Conservation (phyloP, 1,140 invertebrate species). For the Drosophila busckii region DNA sequence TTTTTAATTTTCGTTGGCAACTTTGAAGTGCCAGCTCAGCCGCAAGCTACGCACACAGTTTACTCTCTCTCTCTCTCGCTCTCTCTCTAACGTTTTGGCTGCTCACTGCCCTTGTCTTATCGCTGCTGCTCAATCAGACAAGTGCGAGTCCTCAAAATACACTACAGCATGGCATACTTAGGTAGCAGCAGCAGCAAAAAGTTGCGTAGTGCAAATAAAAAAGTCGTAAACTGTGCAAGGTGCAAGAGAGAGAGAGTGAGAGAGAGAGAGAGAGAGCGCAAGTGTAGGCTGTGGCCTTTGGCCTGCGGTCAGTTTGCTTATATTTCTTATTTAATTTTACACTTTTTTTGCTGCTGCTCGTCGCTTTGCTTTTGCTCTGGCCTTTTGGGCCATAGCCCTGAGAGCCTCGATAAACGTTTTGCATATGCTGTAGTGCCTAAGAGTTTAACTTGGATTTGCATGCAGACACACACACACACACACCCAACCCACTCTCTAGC, state of each 20-base stretch:
- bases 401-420: constrained; percentile 31
- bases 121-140: constrained; percentile 49
- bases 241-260: not conserved
- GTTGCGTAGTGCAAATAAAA: constrained; percentile 59
- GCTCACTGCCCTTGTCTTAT: constrained; percentile 14
- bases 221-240: constrained; percentile 49
- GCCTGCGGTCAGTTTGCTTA: constrained; percentile 64
- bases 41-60: constrained; percentile 14
- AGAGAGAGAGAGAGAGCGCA: not conserved
- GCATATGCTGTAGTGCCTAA: constrained; percentile 31
- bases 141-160: constrained; percentile 9
- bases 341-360: constrained; percentile 29
- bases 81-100: not conserved
- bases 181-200: constrained; percentile 13
- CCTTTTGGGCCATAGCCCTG: not conserved
- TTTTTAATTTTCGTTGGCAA: constrained; percentile 53
- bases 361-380: not conserved
- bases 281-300: not conserved
- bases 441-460: constrained; percentile 26
- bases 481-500: not conserved
- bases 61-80: not conserved
- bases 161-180: constrained; percentile 33
- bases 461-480: not conserved
- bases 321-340: constrained; percentile 72
- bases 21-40: constrained; percentile 52